Conservation (phyloP, 2,797 vertebrate genomes). For the Amblyopsis hoosieri region DNA sequence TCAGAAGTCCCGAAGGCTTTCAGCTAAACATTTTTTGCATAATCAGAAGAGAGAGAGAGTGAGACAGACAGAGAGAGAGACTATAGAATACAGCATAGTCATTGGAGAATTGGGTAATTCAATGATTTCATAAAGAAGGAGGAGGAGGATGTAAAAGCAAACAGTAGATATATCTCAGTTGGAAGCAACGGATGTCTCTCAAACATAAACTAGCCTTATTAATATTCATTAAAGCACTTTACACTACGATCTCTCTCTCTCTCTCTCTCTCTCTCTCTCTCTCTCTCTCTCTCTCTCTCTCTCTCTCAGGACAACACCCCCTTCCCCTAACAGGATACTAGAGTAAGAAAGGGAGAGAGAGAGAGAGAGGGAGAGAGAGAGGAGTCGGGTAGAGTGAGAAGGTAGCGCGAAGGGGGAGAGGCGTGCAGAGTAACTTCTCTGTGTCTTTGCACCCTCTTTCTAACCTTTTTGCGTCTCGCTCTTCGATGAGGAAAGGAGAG, state of each 20-base stretch:
- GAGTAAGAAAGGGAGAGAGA: no score
- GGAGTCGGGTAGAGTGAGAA: no score
- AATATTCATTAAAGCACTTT: conserved; percentile 28
- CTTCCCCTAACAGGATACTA: no score
- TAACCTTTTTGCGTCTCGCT: no score
- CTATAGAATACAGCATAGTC: conserved; percentile 7
- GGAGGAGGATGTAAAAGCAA: conserved; percentile 45
- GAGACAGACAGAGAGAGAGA: conserved; percentile 14
- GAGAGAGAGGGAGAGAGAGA: no score
- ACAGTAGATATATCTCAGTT: conserved; percentile 18
- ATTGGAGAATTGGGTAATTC: conserved; percentile 55
- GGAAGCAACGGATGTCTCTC: conserved; percentile 27
- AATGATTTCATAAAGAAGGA: conserved; percentile 65
- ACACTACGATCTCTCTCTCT: not conserved
- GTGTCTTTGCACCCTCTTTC: no score
- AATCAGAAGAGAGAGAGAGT: conserved; percentile 64
- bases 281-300: no score
- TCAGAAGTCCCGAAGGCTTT: conserved; percentile 78
- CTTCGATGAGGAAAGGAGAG: not conserved
- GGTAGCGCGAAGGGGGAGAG: no score
- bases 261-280: no score
- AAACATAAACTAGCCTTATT: conserved; percentile 31
- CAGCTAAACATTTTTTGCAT: conserved; percentile 75
- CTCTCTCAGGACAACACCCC: no score
- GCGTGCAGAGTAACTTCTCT: no score